Evolutionary conservation across 2,888 invertebrate genomes (phyloP), one percentile per base, ranked within the genome.

Genomic region (Pseudolycoriella hygida): DNA sequence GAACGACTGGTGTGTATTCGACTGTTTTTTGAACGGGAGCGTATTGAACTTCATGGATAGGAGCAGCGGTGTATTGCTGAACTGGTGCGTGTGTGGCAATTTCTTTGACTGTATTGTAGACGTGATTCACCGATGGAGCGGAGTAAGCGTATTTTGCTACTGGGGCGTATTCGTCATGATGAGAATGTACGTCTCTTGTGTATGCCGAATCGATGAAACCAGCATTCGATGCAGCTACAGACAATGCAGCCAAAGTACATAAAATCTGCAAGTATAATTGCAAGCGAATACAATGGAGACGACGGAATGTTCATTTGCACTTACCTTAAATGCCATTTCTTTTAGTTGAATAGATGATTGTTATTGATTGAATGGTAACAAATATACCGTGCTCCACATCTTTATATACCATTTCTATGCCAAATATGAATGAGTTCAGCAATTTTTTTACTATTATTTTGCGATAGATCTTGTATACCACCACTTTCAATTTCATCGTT

Each of bases 1-100:
- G 57, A 8, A 61, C 60, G 11, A 56, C 58, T 3, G 61, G 61
- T 8, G 62, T 60, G 42, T 56, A 55, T 43, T 61, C 52, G 45
- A 50, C 48, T 17, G 50, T 39, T 53, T 40, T 58, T 53, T 19
- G 64, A 64, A 42, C 30, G 14, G 41, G 41, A 30, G 42, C 32
- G 17, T 43, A 43, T 32, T 17, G 12, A 37, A 34, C 39, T 14
- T 34, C n/a, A 34, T 14, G 34, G 5, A 12, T 12, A 8, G 34
- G 34, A 34, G 34, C 34, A 34, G 30, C 30, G 11, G 34, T 14
- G 15, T 34, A 34, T 4, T 12, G 15, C 3, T 34, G 34, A 12
- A 34, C 3, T 34, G 34, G 34, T 34, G 34, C n/a, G 12, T 12
- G 34, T 34, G 34, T 11, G 11, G 30, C 5, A 34, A 34, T 34